Conservation (phyloP, 2,888 invertebrate species). For the Opisthograptis luteolata region DNA sequence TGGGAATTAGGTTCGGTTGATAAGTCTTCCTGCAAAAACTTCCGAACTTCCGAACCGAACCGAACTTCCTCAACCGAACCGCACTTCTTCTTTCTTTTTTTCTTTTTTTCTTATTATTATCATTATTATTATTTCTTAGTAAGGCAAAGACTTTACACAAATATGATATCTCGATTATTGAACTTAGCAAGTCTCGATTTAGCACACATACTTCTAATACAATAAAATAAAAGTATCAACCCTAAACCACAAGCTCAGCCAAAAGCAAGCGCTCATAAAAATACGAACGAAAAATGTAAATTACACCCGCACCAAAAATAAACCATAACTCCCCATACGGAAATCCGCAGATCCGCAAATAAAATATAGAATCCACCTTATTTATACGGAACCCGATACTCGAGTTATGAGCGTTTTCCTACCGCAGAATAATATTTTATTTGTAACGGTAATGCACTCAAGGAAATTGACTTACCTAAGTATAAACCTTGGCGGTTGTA, state of each 20-base stretch:
- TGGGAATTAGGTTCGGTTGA: too few species aligned
- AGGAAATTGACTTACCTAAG: conserved; percentile 60
- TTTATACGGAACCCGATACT: conserved; percentile 48
- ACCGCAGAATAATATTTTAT: conserved; percentile 54
- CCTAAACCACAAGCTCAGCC: neutral
- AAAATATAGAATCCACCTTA: conserved; percentile 55
- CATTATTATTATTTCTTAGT: too few species aligned
- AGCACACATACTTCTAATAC: neutral
- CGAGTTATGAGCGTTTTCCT: conserved; percentile 48
- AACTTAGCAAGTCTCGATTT: too few species aligned
- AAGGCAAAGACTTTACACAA: too few species aligned
- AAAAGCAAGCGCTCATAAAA: conserved; percentile 5
- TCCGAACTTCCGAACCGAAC: too few species aligned
- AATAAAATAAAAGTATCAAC: neutral
- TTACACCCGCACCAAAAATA: conserved; percentile 42
- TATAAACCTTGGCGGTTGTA: conserved; percentile 1
- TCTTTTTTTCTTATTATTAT: too few species aligned
- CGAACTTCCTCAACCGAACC: too few species aligned
- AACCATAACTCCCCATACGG: conserved; percentile 39
- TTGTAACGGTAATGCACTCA: conserved; percentile 62
- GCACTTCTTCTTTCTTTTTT: too few species aligned
- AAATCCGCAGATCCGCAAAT: conserved; percentile 52
- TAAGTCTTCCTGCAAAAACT: too few species aligned
- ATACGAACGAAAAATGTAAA: conserved; percentile 35
- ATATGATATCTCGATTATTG: too few species aligned